Conservation (phyloP, 2,797 vertebrate genomes). For the Rachycentron canadum region DNA sequence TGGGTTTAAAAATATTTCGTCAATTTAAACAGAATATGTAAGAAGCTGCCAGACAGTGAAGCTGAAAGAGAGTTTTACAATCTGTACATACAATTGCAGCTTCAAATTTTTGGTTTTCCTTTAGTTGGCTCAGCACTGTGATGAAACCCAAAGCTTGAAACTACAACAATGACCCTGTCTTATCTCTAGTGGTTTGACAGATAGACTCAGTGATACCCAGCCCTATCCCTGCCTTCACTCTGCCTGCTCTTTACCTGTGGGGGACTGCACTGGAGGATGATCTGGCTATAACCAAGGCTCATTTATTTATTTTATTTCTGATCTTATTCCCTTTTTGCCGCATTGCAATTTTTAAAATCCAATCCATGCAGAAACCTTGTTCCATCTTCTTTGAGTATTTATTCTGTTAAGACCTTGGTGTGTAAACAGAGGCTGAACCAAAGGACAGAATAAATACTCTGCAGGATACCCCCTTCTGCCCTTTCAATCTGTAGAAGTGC, state of each 20-base stretch:
- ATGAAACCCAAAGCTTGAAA: background rate
- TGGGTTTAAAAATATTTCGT: background rate
- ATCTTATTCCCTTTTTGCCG: background rate
- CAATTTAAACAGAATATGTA: background rate
- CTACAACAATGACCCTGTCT: background rate
- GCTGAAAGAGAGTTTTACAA: background rate
- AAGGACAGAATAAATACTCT: background rate
- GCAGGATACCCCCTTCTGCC: background rate
- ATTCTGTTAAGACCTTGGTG: constrained; percentile 24
- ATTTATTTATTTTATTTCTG: background rate
- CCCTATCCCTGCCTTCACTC: constrained; percentile 33
- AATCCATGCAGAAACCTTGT: background rate
- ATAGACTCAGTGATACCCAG: constrained; percentile 45
- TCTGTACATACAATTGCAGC: background rate
- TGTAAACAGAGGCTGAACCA: background rate
- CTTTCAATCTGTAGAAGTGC: background rate
- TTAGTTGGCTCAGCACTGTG: background rate
- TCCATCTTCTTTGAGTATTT: background rate
- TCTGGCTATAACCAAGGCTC: constrained; percentile 51
- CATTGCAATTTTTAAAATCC: background rate
- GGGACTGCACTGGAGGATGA: constrained; percentile 60
- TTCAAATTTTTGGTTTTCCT: background rate
- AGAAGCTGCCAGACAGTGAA: background rate
- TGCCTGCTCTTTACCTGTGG: constrained; percentile 34
- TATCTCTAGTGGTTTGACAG: too few species aligned